Percentiles rank a stretch among this genome's conserved stretches.
phyloP scores from a whole-genome alignment of 2,888 invertebrate genomes.

The Dryocosmus kuriphilus region DNA sequence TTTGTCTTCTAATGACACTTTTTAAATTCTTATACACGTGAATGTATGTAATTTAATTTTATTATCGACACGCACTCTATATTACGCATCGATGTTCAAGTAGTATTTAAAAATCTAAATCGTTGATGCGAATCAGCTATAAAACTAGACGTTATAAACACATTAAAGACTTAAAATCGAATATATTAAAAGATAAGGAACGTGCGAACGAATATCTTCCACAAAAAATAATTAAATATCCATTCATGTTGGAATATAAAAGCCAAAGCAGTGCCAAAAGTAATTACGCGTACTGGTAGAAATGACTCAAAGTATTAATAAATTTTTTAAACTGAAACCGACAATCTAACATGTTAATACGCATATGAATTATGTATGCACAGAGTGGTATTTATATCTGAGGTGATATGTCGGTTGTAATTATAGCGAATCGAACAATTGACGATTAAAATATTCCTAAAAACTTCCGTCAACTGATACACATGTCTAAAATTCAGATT shows the following conservation, averaged over 20 bases:
- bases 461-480: conserved; percentile 20
- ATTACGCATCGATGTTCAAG: conserved; percentile 11
- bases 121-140: background rate
- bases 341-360: conserved; percentile 37
- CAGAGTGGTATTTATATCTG: conserved; percentile 25
- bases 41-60: conserved; percentile 34
- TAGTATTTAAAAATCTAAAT: conserved; percentile 13
- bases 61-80: background rate
- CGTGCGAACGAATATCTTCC: conserved; percentile 19
- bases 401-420: conserved; percentile 30
- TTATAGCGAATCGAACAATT: background rate
- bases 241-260: conserved; percentile 21
- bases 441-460: background rate
- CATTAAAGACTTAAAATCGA: conserved; percentile 2
- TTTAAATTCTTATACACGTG: background rate
- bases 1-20: background rate
- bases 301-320: conserved; percentile 19
- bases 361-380: conserved; percentile 28
- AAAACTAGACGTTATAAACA: conserved; percentile 8
- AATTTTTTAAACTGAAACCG: conserved; percentile 28
- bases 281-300: conserved; percentile 34
- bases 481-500: conserved; percentile 38
- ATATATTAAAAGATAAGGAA: conserved; percentile 8
- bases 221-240: conserved; percentile 7
- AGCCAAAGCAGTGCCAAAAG: conserved; percentile 38